phyloP scores from a whole-genome alignment of 2,888 invertebrate species.

The Acanthosepion esculentum region DNA sequence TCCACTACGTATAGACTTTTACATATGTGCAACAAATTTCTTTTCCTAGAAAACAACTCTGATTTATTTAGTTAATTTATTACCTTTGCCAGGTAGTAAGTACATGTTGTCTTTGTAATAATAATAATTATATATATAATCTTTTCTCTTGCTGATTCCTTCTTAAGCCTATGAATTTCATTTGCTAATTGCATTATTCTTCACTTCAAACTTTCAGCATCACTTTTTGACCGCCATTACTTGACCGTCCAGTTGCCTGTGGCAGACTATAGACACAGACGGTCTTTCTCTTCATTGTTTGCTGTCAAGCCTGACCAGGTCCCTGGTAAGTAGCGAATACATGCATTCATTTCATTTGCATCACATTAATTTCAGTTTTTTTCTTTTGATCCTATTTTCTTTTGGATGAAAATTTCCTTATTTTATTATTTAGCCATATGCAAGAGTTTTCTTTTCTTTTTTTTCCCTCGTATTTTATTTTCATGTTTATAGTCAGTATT shows the following conservation, averaged over 20 bases:
- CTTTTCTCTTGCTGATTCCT: not conserved
- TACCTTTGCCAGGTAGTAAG: not conserved
- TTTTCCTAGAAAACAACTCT: not conserved
- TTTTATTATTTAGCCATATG: not conserved
- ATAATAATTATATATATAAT: not conserved
- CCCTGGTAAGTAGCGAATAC: slow-evolving; percentile 56
- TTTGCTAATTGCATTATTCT: slow-evolving; percentile 33
- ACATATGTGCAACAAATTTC: not conserved
- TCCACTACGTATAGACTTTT: too few relatives aligned
- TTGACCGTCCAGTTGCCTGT: slow-evolving; percentile 68
- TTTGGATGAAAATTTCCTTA: not conserved
- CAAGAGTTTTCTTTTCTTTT: not conserved
- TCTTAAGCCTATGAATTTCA: not conserved
- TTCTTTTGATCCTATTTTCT: not conserved
- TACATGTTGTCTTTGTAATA: not conserved
- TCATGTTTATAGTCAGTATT: not conserved
- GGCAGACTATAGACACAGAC: slow-evolving; percentile 59
- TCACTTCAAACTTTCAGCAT: slow-evolving; percentile 55
- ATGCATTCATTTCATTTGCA: not conserved
- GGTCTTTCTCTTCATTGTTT: slow-evolving; percentile 64
- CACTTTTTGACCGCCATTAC: slow-evolving; percentile 64
- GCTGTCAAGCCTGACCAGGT: slow-evolving; percentile 63
- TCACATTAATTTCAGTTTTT: not conserved
- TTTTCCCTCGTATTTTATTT: not conserved
- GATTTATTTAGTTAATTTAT: not conserved